Evolutionary conservation across 2,888 invertebrate species (phyloP), one percentile per base, ranked within the genome.

Genomic region (Xestia rhomboidea): DNA sequence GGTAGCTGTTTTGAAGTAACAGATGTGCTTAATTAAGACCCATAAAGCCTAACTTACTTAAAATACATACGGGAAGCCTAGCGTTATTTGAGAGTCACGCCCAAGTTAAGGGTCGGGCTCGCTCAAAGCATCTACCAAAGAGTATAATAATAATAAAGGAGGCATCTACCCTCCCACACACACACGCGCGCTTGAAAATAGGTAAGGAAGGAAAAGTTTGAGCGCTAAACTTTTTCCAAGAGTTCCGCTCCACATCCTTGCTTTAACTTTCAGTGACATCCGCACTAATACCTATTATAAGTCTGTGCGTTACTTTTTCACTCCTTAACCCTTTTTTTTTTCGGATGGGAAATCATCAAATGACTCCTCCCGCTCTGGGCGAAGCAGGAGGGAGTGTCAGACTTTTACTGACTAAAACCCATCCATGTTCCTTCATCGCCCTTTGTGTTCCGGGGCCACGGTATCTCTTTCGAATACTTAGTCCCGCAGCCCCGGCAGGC

Each of bases 21-120:
- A 70, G n/a, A 71, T 80, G 38, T 38, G 34, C 46, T 30, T 63
- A 79, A 79, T 69, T 79, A 64, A 77, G 79, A 57, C 76, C 27
- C 15, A 24, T 46, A 49, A 60, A 41, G 57, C 57, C 41, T 30
- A n/a, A 67, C 24, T 66, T 27, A 44, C 49, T 66, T 72, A 18
- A 73, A 57, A 57, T 71, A 62, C 34, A 62, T 21, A 72, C n/a
- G n/a, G 38, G 72, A 57, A 34, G 21, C 30, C 46, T 72, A 41
- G 54, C 57, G 78, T 27, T 60, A 30, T 70, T 79, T 30, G 30
- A 79, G 41, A 68, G 30, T 66, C 73, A 66, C 18, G 21, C 13
- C 11, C 11, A 38, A 64, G 57, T 68, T 49, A 49, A 7, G 54
- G 72, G 46, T 64, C 41, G 64, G 38, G 11, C 18, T 49, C 11